These are phyloP conservation scores for Watsonalla cultraria DNA, from an alignment of 2,888 invertebrate genomes.

Conservation along the genomic window DNA sequence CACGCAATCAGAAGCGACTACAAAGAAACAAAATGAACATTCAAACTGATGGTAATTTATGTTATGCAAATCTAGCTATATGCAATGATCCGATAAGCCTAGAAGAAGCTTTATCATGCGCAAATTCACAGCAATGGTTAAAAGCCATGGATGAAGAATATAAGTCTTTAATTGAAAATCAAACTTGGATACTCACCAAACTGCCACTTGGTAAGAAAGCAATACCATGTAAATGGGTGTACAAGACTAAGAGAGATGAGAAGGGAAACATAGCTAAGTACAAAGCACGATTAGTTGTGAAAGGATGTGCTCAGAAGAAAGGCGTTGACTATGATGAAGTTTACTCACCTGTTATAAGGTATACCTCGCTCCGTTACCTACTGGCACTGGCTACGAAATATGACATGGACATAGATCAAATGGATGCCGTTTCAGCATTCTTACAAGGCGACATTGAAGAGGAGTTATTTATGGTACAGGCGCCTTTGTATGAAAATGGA, in stretches of 20 bases:
- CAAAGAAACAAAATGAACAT: background rate
- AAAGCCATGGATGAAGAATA: no score
- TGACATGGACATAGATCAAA: slow-evolving; percentile 14
- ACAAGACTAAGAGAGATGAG: slow-evolving; percentile 16
- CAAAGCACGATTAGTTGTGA: slow-evolving; percentile 24
- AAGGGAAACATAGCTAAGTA: slow-evolving; percentile 9
- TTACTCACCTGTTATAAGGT: slow-evolving; percentile 19
- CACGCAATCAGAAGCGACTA: background rate
- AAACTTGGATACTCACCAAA: no score
- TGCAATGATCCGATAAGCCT: no score
- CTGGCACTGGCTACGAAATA: slow-evolving; percentile 15
- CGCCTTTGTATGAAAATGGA: slow-evolving; percentile 6
- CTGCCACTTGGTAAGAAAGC: no score
- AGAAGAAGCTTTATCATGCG: no score
- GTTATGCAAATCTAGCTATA: slow-evolving; percentile 4
- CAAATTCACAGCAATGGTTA: no score
- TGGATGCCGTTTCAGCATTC: slow-evolving; percentile 22
- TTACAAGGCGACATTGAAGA: slow-evolving; percentile 17
- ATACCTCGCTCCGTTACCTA: slow-evolving; percentile 17
- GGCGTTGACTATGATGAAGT: slow-evolving; percentile 18
- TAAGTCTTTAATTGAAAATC: no score
- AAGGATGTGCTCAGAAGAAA: slow-evolving; percentile 13
- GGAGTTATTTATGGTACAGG: slow-evolving; percentile 19
- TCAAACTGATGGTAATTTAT: no score
- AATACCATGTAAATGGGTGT: slow-evolving; percentile 8